A percentile compares a stretch with the other conserved stretches of the same genome.
Conservation (phyloP, 2,888 invertebrate species). For the Leptinotarsa haldemani region DNA sequence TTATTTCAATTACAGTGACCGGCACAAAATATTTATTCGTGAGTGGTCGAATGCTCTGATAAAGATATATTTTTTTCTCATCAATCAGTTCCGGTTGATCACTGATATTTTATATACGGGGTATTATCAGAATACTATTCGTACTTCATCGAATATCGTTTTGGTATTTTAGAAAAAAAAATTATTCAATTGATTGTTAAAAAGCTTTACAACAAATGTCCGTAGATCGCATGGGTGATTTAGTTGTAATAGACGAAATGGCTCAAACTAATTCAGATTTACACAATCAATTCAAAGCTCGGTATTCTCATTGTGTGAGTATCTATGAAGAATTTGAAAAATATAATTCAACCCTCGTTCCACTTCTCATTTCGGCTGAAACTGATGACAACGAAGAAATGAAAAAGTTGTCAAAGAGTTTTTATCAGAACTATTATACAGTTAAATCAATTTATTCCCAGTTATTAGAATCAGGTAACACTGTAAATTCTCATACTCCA, state of each 20-base stretch:
- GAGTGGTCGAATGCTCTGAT: too few relatives aligned
- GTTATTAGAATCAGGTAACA: background rate
- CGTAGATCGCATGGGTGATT: too few relatives aligned
- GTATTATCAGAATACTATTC: too few relatives aligned
- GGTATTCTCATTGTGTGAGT: background rate
- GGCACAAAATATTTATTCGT: too few relatives aligned
- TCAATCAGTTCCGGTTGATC: too few relatives aligned
- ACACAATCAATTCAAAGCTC: background rate
- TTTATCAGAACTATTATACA: background rate
- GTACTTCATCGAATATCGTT: too few relatives aligned
- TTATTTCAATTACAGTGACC: too few relatives aligned
- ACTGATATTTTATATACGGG: too few relatives aligned
- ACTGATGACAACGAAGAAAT: background rate
- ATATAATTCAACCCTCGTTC: background rate
- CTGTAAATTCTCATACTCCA: background rate
- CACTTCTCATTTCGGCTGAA: background rate
- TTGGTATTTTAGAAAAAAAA: too few relatives aligned
- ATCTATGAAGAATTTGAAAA: too few relatives aligned
- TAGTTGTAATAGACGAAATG: background rate
- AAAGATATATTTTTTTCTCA: too few relatives aligned
- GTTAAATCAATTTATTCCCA: background rate
- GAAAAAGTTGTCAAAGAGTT: background rate
- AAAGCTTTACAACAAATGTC: background rate
- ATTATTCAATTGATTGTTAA: too few relatives aligned
- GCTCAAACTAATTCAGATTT: background rate